Evolutionary conservation across 2,888 invertebrate genomes (phyloP), one percentile per base, ranked within the genome.

Genomic region (Agelastica alni): DNA sequence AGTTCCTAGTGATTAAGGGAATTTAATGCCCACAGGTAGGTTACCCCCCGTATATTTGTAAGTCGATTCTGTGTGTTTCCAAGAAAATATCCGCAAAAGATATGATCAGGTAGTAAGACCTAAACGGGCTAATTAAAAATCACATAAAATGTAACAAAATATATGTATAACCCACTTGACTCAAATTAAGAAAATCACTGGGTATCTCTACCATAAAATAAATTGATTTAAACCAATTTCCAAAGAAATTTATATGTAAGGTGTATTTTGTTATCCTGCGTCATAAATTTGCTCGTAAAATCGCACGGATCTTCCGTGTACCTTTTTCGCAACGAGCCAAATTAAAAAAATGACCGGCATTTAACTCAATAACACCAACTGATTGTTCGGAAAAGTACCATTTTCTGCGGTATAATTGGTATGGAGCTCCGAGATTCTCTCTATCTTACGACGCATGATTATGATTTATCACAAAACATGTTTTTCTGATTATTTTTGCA

Each of bases 321-420:
- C 53, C 55, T 45, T 51, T 45, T 51, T 55, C 42, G 57, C 45
- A 55, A 52, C 56, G 22, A 43, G 45, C 44, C 51, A 54, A 61
- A 61, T 59, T 61, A 59, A 59, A 61, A n/a, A 61, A 61, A 61
- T 56, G 51, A 52, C 59, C 52, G 47, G 45, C 51, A 36, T 60
- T 63, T 65, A 49, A 65, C 62, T 64, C 64, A 63, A 65, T 65
- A 64, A 62, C 62, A 56, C 59, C 63, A 59, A 56, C 61, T 61
- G 62, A 62, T 63, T 53, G 61, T 53, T 17, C 26, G 43, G 47
- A 56, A 51, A 51, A 45, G 31, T 47, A 51, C 44, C 34, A 56
- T 56, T 55, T 51, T 47, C 51, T 46, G 46, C 47, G 14, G 53
- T 53, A 61, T 66, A 64, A 66, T 64, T 66, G 60, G 58, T 55